phyloP scores from a whole-genome alignment of 2,797 vertebrate genomes.

The Sebastolobus altivelis region DNA sequence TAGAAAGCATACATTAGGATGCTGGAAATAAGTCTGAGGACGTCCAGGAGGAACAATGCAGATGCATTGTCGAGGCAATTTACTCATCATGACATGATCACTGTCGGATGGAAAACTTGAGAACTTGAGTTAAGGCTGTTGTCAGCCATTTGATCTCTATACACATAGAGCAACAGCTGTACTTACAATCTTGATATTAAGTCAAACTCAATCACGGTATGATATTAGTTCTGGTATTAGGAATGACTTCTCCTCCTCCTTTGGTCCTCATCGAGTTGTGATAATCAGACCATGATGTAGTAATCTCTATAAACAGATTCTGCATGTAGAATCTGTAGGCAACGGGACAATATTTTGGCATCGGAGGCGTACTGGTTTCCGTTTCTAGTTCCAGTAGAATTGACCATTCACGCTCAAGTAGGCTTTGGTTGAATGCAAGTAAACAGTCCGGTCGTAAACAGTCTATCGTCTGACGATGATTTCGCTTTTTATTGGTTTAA shows the following conservation, averaged over 20 bases:
- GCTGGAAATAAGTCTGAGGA: neutral
- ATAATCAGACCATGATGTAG: neutral
- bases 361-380: no score
- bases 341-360: no score
- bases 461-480: neutral
- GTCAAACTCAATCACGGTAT: neutral
- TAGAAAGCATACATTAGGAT: neutral
- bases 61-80: neutral
- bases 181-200: neutral
- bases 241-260: neutral
- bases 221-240: neutral
- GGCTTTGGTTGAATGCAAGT: neutral
- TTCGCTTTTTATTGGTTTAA: neutral
- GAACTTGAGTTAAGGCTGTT: conserved; percentile 5
- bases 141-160: neutral
- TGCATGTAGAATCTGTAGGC: no score
- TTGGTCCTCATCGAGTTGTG: neutral
- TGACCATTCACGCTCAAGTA: neutral
- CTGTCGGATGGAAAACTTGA: neutral
- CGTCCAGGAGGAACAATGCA: neutral
- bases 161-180: conserved; percentile 7
- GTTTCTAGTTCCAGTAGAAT: neutral
- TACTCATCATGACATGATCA: neutral
- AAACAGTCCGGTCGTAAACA: neutral
- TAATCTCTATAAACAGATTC: no score